Evolutionary conservation across 2,888 invertebrate genomes (phyloP).

Genomic region (Ectemnius cavifrons): DNA sequence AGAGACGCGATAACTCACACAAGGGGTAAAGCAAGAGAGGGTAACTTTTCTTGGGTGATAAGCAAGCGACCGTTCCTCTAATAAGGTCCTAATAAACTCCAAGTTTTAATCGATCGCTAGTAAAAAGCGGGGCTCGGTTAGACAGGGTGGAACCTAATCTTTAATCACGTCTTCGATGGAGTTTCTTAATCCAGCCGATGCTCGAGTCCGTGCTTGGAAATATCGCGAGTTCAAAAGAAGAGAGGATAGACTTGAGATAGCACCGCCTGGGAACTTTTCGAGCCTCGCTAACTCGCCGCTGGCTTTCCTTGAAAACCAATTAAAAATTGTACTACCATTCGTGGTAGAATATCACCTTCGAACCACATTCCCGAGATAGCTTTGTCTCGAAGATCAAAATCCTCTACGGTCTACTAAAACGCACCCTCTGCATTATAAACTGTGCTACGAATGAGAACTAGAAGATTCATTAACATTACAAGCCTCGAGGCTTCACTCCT

Average conservation of each 20-base stretch:
- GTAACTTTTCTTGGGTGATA: constrained; percentile 28
- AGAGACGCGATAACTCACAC: not conserved
- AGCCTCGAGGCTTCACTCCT: not conserved
- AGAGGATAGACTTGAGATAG: constrained; percentile 37
- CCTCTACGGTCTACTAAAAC: too few relatives aligned
- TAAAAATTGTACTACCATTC: constrained; percentile 45
- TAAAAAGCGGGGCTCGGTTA: constrained; percentile 37
- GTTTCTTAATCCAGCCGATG: constrained; percentile 56
- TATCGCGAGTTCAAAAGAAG: constrained; percentile 52
- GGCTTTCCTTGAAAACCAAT: constrained; percentile 47
- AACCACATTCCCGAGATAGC: not conserved
- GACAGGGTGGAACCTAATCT: constrained; percentile 52
- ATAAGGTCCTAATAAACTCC: constrained; percentile 53
- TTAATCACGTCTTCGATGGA: constrained; percentile 59
- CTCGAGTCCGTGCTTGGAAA: constrained; percentile 44
- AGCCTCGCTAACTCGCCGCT: constrained; percentile 30
- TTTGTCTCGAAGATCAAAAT: too few relatives aligned
- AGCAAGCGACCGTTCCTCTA: constrained; percentile 36
- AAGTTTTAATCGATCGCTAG: constrained; percentile 55
- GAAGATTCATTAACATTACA: constrained; percentile 13
- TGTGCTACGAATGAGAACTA: not conserved
- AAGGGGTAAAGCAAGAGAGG: not conserved
- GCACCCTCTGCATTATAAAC: too few relatives aligned
- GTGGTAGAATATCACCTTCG: constrained; percentile 7
- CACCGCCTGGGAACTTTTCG: constrained; percentile 36